Evolutionary conservation across 2,888 invertebrate genomes (phyloP), one percentile per base, ranked within the genome.

Genomic region (Drosophila neotestacea): DNA sequence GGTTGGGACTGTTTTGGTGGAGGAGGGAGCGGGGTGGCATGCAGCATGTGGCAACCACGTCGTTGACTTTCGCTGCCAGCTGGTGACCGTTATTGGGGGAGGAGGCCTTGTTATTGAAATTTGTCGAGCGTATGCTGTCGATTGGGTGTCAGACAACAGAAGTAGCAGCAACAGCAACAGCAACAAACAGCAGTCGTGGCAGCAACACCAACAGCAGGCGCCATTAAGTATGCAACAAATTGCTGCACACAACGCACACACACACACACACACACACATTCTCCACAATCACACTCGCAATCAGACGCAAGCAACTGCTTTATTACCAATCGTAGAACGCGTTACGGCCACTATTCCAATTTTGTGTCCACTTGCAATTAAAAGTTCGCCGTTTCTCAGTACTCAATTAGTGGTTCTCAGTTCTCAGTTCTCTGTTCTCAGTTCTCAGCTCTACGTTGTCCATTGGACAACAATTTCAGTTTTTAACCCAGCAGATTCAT

Each of bases 151-250:
- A 69, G 73, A 50, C 48, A 16, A 50, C 64, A 44, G 41, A 46
- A 55, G 11, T 22, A 55, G 48, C 36, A 41, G 32, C 27, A 36
- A 30, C 28, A 10, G 59, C 63, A 30, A 30, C 32, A 50, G 7
- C 38, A 51, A 30, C 28, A 41, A 48, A 38, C 30, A 22, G 22
- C 22, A 22, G 22, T 22, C 22, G 22, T 22, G 22, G n/a, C 34
- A 46, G 34, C 41, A 51, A n/a, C 48, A 13, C 28, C 27, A 10
- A 16, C 63, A 42, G 42, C 28, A 27, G 50, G 52, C 38, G 46
- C 58, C 68, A 84, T 81, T 80, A 73, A 59, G 64, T 63, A 76
- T 73, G 76, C 81, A 78, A 71, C 81, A 86, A 86, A 82, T 84
- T 84, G 81, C 27, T 61, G 73, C 64, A 60, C 42, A 38, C 36